Evolutionary conservation across 2,888 invertebrate genomes (phyloP).

Genomic region (Steromphala cineraria): DNA sequence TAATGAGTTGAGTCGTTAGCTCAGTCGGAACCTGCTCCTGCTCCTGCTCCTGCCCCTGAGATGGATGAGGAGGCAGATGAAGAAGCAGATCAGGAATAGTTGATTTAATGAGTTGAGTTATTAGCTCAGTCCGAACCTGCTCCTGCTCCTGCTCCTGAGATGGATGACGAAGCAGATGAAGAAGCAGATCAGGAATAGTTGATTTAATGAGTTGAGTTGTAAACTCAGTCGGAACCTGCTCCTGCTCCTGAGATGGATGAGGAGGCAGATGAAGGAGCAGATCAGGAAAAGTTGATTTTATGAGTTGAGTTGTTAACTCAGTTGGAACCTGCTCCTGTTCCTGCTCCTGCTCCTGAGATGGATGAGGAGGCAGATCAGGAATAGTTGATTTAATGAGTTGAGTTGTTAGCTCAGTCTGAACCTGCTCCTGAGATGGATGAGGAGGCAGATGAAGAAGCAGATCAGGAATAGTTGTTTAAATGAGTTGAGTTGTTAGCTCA

Average conservation of each 20-base stretch:
- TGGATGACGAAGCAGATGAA: background rate
- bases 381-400: too few species aligned
- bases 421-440: too few species aligned
- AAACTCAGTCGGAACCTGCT: too few species aligned
- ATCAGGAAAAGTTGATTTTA: conserved; percentile 75
- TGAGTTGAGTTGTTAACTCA: conserved; percentile 70
- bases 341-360: too few species aligned
- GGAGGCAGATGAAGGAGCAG: conserved; percentile 51
- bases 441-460: conserved; percentile 73
- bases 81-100: conserved; percentile 36
- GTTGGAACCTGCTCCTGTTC: conserved; percentile 31
- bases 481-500: conserved; percentile 61
- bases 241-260: conserved; percentile 66
- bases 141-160: background rate
- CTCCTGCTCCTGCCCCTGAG: too few species aligned
- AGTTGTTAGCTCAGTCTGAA: too few species aligned
- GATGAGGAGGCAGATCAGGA: background rate
- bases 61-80: too few species aligned
- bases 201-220: too few species aligned
- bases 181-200: conserved; percentile 35
- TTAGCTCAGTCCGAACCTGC: conserved; percentile 40
- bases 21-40: too few species aligned
- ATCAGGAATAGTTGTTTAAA: conserved; percentile 76
- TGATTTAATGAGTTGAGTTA: conserved; percentile 68
- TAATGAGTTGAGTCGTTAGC: too few species aligned